phyloP scores from a whole-genome alignment of 2,113 vertebrate genomes.

The Campylorhamphus procurvoides region DNA sequence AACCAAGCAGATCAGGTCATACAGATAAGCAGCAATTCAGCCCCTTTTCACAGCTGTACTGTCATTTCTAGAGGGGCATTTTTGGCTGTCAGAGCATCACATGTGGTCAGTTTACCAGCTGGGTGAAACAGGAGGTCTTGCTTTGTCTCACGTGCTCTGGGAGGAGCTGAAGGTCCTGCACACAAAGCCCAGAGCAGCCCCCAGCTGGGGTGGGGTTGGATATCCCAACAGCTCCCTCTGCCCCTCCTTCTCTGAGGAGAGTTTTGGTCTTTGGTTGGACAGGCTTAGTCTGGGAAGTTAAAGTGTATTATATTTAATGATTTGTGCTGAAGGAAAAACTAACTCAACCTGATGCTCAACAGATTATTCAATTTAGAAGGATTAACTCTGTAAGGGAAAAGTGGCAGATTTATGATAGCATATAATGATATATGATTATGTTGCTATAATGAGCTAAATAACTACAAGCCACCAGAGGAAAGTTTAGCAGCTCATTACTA shows the following conservation, averaged over 20 bases:
- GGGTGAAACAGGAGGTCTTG: background rate
- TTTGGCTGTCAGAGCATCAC: background rate
- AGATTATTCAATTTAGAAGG: conserved; percentile 67
- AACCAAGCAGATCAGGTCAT: background rate
- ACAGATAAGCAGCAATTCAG: background rate
- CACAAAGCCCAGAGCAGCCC: background rate
- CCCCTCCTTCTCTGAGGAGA: background rate
- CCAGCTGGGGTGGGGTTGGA: background rate
- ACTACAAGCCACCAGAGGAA: conserved; percentile 65
- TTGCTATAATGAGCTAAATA: conserved; percentile 68
- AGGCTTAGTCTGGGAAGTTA: conserved; percentile 18
- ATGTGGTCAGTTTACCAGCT: background rate
- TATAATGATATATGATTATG: conserved; percentile 65
- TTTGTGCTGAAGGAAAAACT: conserved; percentile 60
- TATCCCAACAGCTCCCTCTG: background rate
- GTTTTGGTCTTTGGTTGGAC: background rate
- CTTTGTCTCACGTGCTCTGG: background rate
- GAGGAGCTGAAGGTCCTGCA: background rate
- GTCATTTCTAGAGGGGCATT: background rate
- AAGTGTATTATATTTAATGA: conserved; percentile 12
- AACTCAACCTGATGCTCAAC: conserved; percentile 62
- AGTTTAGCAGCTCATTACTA: conserved; percentile 68
- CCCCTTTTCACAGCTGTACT: background rate
- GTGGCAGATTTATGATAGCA: conserved; percentile 68
- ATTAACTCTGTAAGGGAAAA: conserved; percentile 52